A percentile compares a stretch with the other conserved stretches of the same genome.
Conservation (phyloP, 2,113 vertebrate species). For the Platichthys flesus region DNA sequence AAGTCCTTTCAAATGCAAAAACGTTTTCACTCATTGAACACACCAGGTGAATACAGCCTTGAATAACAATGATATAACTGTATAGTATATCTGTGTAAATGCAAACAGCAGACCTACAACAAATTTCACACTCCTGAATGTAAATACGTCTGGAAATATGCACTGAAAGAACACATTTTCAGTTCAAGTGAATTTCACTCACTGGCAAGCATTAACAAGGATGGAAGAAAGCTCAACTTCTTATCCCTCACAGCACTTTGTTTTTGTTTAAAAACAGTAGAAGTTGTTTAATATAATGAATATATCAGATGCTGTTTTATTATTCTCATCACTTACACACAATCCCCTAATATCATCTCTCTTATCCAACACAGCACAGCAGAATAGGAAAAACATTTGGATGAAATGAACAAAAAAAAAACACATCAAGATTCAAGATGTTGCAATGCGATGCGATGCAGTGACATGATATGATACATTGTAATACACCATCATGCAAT, state of each 20-base stretch:
- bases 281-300: neutral
- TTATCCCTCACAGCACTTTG: neutral
- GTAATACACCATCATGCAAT: slow-evolving; percentile 33
- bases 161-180: neutral
- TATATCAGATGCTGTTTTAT: slow-evolving; percentile 6
- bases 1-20: no score
- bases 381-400: slow-evolving; percentile 19
- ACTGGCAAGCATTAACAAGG: neutral
- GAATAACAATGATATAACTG: neutral
- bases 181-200: neutral
- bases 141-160: neutral
- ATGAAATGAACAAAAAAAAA: neutral
- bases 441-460: slow-evolving; percentile 20
- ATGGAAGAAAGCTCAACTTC: neutral
- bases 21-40: no score
- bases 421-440: slow-evolving; percentile 2
- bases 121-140: neutral
- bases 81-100: neutral
- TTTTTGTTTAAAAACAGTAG: neutral
- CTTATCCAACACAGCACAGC: neutral
- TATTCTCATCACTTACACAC: neutral
- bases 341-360: neutral
- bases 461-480: slow-evolving; percentile 44
- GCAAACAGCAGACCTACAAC: neutral
- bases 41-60: no score